Percentiles rank a stretch among this genome's conserved stretches.
Evolutionary conservation across 2,888 invertebrate genomes (phyloP).

Genomic region (Noctua fimbriata): DNA sequence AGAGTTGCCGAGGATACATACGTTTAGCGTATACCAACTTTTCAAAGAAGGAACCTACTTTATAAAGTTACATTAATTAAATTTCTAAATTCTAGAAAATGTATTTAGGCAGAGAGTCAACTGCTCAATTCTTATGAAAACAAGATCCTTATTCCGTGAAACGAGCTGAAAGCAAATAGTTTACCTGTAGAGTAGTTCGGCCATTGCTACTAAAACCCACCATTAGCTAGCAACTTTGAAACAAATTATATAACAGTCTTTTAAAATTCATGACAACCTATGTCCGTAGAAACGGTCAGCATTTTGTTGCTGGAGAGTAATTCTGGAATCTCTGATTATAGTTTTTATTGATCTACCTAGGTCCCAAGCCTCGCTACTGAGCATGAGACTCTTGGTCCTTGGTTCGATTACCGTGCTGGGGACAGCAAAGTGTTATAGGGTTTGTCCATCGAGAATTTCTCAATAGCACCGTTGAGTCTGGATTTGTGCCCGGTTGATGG

Average conservation of each 20-base stretch:
- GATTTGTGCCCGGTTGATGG: neutral
- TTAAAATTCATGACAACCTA: neutral
- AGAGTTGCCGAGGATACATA: too few species aligned
- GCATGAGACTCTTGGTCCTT: neutral
- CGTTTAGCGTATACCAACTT: neutral
- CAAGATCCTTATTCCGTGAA: conserved; percentile 16
- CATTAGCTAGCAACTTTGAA: conserved; percentile 14
- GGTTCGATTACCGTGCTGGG: neutral
- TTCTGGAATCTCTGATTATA: neutral
- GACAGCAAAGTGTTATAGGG: neutral
- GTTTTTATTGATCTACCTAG: neutral
- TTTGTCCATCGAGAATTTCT: neutral
- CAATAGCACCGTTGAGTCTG: neutral
- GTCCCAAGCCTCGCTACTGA: too few species aligned
- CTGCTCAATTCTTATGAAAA: conserved; percentile 29
- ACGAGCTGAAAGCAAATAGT: conserved; percentile 3
- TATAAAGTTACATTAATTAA: neutral
- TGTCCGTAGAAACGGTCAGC: neutral
- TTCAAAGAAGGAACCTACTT: too few species aligned
- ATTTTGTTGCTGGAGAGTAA: neutral
- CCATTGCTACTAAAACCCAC: neutral
- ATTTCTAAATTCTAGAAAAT: conserved; percentile 1
- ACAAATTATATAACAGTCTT: neutral
- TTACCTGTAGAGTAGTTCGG: neutral
- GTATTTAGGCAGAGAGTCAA: neutral